Percentiles rank a stretch among this genome's conserved stretches.
phyloP scores from a whole-genome alignment of 1,140 invertebrate species.

The Lerema accius region DNA sequence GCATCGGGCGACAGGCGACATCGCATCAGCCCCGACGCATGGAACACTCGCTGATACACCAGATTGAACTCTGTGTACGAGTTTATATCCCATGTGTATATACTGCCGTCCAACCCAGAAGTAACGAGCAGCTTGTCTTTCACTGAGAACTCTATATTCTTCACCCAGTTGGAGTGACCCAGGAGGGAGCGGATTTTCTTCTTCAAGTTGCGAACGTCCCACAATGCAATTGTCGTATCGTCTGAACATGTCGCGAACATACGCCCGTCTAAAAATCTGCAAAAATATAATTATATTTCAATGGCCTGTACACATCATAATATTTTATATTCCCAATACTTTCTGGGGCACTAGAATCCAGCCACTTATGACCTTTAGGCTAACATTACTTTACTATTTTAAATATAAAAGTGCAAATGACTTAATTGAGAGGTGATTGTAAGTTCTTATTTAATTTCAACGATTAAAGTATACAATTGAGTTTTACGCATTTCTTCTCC shows the following conservation, averaged over 20 bases:
- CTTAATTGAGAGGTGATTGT: too few relatives aligned
- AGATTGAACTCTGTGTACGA: constrained; percentile 91
- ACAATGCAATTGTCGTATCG: constrained; percentile 95
- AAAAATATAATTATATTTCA: too few relatives aligned
- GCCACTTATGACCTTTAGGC: too few relatives aligned
- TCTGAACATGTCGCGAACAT: constrained; percentile 97
- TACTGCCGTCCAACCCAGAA: constrained; percentile 96
- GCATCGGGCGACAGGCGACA: constrained; percentile 93
- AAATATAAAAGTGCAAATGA: too few relatives aligned
- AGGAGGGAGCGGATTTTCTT: constrained; percentile 89
- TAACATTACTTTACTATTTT: too few relatives aligned
- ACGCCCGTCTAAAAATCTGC: constrained; percentile 93
- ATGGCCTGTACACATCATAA: too few relatives aligned
- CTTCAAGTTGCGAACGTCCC: constrained; percentile 94
- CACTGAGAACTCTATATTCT: constrained; percentile 97
- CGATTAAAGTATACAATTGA: too few relatives aligned
- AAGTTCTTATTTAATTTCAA: too few relatives aligned
- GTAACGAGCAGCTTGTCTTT: constrained; percentile 93
- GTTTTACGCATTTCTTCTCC: too few relatives aligned
- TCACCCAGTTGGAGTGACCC: constrained; percentile 97
- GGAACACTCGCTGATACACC: constrained; percentile 92
- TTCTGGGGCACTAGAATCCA: too few relatives aligned
- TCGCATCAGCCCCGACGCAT: constrained; percentile 93
- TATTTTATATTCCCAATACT: too few relatives aligned
- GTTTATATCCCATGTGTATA: constrained; percentile 97